Conservation (phyloP, 2,797 vertebrate genomes). For the Pygocentrus nattereri region DNA sequence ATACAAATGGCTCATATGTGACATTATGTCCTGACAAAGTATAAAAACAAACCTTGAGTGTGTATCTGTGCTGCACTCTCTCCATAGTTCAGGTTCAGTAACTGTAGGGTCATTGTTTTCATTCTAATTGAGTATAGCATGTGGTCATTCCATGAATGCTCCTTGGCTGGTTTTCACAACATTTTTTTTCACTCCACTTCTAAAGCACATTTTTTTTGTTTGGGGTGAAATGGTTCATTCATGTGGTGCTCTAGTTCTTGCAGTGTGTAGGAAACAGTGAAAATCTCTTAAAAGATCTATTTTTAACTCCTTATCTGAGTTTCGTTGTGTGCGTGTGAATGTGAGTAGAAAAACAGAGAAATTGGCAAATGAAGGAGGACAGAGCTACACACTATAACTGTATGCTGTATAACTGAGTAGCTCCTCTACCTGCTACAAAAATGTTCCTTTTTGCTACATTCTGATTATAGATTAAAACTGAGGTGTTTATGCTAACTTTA, state of each 20-base stretch:
- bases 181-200: slow-evolving; percentile 55
- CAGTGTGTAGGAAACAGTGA: slow-evolving; percentile 6
- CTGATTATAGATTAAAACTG: too few species aligned
- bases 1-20: too few species aligned
- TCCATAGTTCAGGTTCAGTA: slow-evolving; percentile 58
- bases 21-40: too few species aligned
- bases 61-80: slow-evolving; percentile 41
- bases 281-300: neutral
- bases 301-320: neutral
- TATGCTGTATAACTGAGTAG: too few species aligned
- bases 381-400: too few species aligned
- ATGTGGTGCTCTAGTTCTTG: slow-evolving; percentile 5
- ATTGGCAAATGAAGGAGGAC: too few species aligned
- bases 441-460: too few species aligned
- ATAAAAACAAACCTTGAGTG: neutral
- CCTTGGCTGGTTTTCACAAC: slow-evolving; percentile 55
- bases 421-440: too few species aligned
- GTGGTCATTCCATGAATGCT: slow-evolving; percentile 70
- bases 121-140: slow-evolving; percentile 72
- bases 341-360: too few species aligned
- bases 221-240: slow-evolving; percentile 9
- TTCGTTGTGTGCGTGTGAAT: slow-evolving; percentile 12
- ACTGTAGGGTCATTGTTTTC: slow-evolving; percentile 75
- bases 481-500: too few species aligned
- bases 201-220: slow-evolving; percentile 65